Percentiles rank a stretch among this genome's conserved stretches.
Conservation (phyloP, 2,113 vertebrate species). For the Castor canadensis region DNA sequence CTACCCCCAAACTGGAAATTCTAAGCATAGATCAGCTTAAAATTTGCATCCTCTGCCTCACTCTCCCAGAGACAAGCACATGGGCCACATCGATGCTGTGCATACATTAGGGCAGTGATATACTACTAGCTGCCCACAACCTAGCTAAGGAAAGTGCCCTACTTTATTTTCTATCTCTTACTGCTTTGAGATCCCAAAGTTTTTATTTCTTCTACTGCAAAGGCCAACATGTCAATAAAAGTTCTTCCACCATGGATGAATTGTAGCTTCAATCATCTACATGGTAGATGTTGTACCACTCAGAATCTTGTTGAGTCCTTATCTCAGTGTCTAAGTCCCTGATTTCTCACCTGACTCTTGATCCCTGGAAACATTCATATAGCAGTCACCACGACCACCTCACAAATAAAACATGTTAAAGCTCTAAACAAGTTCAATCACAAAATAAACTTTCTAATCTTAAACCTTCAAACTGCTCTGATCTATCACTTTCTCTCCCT, state of each 20-base stretch:
- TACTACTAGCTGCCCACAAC: background rate
- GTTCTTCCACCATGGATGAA: background rate
- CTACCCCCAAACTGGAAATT: background rate
- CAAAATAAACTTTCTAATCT: constrained; percentile 29
- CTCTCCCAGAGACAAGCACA: background rate
- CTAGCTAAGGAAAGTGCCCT: background rate
- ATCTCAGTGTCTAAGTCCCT: background rate
- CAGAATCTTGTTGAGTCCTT: background rate
- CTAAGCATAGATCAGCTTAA: background rate
- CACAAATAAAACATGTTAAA: background rate
- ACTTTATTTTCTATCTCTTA: background rate
- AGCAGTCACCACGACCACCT: background rate
- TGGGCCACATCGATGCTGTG: background rate
- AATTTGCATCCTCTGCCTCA: background rate
- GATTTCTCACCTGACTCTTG: constrained; percentile 18
- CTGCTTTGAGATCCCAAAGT: background rate
- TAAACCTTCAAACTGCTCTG: background rate
- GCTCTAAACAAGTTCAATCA: constrained; percentile 15
- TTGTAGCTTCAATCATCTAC: background rate
- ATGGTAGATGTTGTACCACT: background rate
- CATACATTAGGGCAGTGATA: background rate
- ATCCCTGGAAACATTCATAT: constrained; percentile 4
- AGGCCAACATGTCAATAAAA: background rate
- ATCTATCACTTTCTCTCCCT: background rate
- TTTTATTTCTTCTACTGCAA: constrained; percentile 8